Conservation (phyloP, 64 coral and sea anemone species). For the Actinia tenebrosa region DNA sequence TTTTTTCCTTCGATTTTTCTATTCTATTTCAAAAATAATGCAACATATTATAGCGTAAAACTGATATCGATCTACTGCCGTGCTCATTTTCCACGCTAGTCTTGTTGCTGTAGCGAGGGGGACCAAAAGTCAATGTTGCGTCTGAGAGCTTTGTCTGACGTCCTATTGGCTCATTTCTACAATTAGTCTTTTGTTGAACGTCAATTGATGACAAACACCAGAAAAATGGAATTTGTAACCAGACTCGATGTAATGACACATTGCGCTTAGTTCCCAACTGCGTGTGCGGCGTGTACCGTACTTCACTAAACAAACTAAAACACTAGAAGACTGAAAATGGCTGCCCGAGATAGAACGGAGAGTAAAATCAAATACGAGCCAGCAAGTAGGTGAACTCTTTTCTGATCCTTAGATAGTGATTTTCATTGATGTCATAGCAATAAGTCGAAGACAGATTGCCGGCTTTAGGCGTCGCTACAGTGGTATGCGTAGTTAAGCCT, state of each 20-base stretch:
- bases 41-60: no score
- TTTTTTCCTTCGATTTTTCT: no score
- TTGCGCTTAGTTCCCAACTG: background rate
- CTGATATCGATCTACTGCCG: no score
- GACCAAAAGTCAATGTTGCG: background rate
- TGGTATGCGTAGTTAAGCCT: background rate
- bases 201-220: constrained; percentile 2
- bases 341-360: constrained; percentile 27
- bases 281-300: background rate
- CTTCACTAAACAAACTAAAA: background rate
- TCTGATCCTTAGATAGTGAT: background rate
- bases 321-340: background rate
- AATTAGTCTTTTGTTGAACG: background rate
- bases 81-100: background rate
- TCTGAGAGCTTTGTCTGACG: background rate
- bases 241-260: background rate
- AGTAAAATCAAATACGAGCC: constrained; percentile 59
- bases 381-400: constrained; percentile 34
- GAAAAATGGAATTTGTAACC: background rate
- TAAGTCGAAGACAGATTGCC: background rate
- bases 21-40: no score
- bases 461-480: background rate
- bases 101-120: background rate
- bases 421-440: background rate
- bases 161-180: background rate